Evolutionary conservation across 2,888 invertebrate genomes (phyloP).

Genomic region (Dryobotodes eremita): DNA sequence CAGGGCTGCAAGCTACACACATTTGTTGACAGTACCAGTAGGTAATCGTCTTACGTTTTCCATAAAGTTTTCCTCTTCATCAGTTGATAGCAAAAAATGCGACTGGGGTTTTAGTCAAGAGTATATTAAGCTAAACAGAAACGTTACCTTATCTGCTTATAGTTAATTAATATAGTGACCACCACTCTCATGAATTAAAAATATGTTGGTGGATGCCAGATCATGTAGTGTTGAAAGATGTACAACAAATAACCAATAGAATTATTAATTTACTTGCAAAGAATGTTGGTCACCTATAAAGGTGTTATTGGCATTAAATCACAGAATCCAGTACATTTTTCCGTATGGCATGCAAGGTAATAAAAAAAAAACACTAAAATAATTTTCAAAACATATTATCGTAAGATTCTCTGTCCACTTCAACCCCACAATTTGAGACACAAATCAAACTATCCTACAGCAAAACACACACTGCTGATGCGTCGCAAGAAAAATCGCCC

Average conservation of each 20-base stretch:
- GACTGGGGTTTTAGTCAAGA: neutral
- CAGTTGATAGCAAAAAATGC: neutral
- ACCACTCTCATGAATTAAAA: neutral
- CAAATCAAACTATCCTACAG: conserved; percentile 46
- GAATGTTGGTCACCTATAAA: neutral
- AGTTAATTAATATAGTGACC: neutral
- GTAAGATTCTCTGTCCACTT: neutral
- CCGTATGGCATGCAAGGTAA: neutral
- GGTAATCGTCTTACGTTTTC: no score
- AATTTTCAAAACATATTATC: neutral
- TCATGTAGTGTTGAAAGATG: neutral
- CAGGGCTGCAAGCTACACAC: neutral
- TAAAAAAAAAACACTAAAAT: neutral
- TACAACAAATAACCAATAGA: neutral
- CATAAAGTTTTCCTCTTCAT: neutral
- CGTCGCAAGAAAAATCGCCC: conserved; percentile 66
- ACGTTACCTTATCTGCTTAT: neutral
- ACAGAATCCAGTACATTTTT: neutral
- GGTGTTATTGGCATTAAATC: neutral
- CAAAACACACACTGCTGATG: conserved; percentile 24
- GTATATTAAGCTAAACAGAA: neutral
- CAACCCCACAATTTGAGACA: conserved; percentile 4
- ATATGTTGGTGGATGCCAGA: neutral
- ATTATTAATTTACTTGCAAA: neutral
- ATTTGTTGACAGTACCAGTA: neutral